Conservation (phyloP, 1,140 invertebrate genomes). For the Glossosoma conforme region DNA sequence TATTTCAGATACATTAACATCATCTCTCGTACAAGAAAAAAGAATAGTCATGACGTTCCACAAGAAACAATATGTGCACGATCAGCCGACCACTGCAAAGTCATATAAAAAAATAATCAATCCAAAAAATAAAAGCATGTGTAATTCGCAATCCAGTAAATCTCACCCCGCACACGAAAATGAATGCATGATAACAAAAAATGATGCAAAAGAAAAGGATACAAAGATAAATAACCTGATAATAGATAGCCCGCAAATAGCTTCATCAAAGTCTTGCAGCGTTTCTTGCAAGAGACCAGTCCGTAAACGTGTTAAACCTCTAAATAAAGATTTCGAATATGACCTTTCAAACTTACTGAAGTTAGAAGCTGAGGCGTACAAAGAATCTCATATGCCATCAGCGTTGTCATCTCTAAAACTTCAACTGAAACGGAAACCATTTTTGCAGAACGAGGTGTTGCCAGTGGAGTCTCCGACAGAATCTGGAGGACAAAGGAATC, state of each 20-base stretch:
- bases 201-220: slow-evolving; percentile 4
- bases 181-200: neutral
- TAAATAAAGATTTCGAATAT: slow-evolving; percentile 65
- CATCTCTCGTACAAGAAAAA: neutral
- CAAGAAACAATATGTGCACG: no score
- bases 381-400: slow-evolving; percentile 24
- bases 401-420: slow-evolving; percentile 35
- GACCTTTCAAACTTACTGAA: slow-evolving; percentile 55
- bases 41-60: no score
- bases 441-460: slow-evolving; percentile 32
- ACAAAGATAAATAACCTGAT: neutral
- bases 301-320: slow-evolving; percentile 57
- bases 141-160: neutral
- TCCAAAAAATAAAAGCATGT: no score
- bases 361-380: slow-evolving; percentile 38
- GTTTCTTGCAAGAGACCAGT: slow-evolving; percentile 53
- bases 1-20: neutral
- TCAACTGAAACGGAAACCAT: slow-evolving; percentile 40
- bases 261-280: slow-evolving; percentile 28
- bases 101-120: no score
- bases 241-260: slow-evolving; percentile 15
- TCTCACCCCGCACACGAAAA: no score
- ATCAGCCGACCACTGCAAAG: no score
- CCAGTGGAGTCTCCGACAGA: slow-evolving; percentile 15
- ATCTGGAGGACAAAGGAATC: slow-evolving; percentile 16